Conservation (phyloP, 2,888 invertebrate species). For the Bellardia pandia region DNA sequence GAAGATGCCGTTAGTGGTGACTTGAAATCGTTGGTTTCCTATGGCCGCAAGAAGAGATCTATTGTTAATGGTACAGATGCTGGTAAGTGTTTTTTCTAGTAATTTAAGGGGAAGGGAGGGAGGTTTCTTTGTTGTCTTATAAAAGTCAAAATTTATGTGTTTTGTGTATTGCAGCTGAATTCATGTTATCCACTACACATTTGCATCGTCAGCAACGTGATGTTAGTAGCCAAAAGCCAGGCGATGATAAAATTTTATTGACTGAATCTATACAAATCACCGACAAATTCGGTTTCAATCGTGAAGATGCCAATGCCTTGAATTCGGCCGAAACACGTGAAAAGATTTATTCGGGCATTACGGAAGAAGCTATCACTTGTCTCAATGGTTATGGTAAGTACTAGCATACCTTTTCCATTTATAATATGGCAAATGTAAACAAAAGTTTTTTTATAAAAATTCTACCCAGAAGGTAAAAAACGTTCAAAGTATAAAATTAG, state of each 20-base stretch:
- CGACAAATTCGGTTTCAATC: slow-evolving; percentile 95
- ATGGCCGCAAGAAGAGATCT: slow-evolving; percentile 92
- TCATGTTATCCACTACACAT: slow-evolving; percentile 75
- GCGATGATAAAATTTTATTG: slow-evolving; percentile 92
- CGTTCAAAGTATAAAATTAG: no score
- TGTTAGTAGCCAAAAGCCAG: slow-evolving; percentile 84
- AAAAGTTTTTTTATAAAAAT: not conserved
- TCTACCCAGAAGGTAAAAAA: no score
- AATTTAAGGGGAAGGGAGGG: not conserved
- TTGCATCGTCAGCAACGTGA: slow-evolving; percentile 81
- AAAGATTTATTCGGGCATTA: slow-evolving; percentile 89
- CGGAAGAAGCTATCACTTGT: slow-evolving; percentile 84
- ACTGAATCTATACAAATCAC: slow-evolving; percentile 97
- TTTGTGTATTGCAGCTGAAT: slow-evolving; percentile 77
- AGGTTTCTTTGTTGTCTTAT: slow-evolving; percentile 5
- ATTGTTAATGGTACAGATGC: slow-evolving; percentile 84
- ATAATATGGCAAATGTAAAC: no score
- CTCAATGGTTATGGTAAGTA: slow-evolving; percentile 84
- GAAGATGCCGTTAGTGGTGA: slow-evolving; percentile 87
- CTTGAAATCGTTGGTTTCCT: slow-evolving; percentile 92
- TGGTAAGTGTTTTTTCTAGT: slow-evolving; percentile 77
- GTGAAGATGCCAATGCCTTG: slow-evolving; percentile 85
- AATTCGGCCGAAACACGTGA: slow-evolving; percentile 86
- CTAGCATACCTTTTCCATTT: no score
- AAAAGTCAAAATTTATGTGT: slow-evolving; percentile 55